Base-by-base conservation (phyloP, 2,113 vertebrate species). In the Leptodactylus fuscus region DNA sequence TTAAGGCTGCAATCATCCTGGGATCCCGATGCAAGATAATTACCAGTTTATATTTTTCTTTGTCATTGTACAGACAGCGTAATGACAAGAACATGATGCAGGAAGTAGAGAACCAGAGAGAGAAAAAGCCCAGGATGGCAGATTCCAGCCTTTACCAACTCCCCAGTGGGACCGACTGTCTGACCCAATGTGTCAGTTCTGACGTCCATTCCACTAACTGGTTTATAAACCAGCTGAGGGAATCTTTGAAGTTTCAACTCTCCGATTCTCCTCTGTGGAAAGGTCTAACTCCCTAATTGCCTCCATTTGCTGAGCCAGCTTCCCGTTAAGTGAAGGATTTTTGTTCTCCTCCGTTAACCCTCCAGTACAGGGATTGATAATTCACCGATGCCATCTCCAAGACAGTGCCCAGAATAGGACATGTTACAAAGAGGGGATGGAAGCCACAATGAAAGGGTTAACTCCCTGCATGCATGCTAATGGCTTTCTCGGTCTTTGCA, bases 21-120 rank as follows among this genome's bases (percentile, higher is more conserved):
- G 90, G 90, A 92, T 83, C 88, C 34, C 88, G 85, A 58, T 41
- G 79, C 0, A 67, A 91, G 86, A 10, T 91, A 92, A 92, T 93
- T 93, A 88, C 85, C 87, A 81, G 81, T 89, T 92, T 90, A 73
- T 88, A 90, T 87, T 87, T 85, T 87, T 88, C 88, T 85, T 80
- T 88, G 82, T 74, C 67, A 87, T 69, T 60, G 82, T 70, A 81
- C 41, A 73, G 77, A 79, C 36, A 73, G 83, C 67, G 82, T 84
- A 87, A 85, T 90, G 89, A 91, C 90, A 90, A 87, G 65, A 32
- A 73, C 77, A 73, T 83, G 80, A 90, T 87, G 85, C 46, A 22
- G 84, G 85, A 87, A 62, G 67, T 8, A 13, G 55, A 67, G 81
- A 86, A 0, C 0, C 34, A 81, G 75, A 76, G 44, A 88, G 88